These are phyloP conservation scores for Scaptomyza graminum DNA, from an alignment of 1,140 invertebrate species.

Conservation along the genomic window DNA sequence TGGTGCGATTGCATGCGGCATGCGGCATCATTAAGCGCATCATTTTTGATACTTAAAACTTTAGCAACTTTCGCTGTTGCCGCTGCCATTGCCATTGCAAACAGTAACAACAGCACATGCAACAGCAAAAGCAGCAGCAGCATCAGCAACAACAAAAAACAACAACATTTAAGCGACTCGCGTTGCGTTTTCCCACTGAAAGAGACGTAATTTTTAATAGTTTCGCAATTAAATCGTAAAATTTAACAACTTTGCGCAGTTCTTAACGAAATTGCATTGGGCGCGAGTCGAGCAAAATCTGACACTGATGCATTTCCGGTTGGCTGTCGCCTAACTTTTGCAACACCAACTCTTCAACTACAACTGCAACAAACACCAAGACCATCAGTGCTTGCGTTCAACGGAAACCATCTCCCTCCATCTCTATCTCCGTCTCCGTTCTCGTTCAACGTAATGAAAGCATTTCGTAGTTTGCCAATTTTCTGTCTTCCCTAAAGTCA, in stretches of 20 bases:
- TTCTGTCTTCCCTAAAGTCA: neutral
- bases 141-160: conserved; percentile 6
- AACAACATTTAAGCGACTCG: no score
- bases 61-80: conserved; percentile 44
- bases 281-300: conserved; percentile 57
- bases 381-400: conserved; percentile 1
- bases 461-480: conserved; percentile 43
- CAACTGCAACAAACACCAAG: no score
- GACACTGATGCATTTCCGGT: conserved; percentile 80
- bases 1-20: conserved; percentile 44
- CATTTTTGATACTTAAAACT: conserved; percentile 80
- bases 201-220: conserved; percentile 82
- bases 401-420: neutral
- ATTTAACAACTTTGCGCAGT: conserved; percentile 83
- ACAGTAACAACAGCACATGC: conserved; percentile 20
- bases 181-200: conserved; percentile 39
- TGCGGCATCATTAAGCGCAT: conserved; percentile 74
- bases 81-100: conserved; percentile 26
- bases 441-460: conserved; percentile 23
- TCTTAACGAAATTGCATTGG: conserved; percentile 74
- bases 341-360: neutral
- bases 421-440: neutral
- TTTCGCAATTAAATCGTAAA: conserved; percentile 83
- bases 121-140: conserved; percentile 8
- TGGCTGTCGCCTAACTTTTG: conserved; percentile 39